Base-by-base conservation (phyloP, 2,797 vertebrate genomes). In the Paedocypris micromegethes region DNA sequence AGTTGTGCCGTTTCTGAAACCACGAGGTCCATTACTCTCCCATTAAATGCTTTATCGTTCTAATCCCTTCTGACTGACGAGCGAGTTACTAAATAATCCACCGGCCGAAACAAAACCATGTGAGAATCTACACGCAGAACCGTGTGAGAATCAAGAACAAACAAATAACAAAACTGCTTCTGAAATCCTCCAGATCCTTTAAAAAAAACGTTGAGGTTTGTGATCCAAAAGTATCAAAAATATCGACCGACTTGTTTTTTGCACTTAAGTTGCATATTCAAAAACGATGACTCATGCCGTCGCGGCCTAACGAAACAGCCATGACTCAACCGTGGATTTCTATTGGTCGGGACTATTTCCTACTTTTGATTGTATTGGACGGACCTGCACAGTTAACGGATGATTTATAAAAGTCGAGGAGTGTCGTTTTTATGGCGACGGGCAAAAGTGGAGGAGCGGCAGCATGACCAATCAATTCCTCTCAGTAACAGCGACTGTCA, bases 401-500 rank as follows among this genome's bases (percentile, higher is more conserved):
- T 61, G 62, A 73, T 78, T 69, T 64, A 73, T 58, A 72, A 74
- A 78, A 74, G 72, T 65, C 75, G 75, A 52, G 56, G 64, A 51
- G 54, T 72, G 71, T 66, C 68, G 70, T 68, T 75, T 55, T 73
- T 72, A 63, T 71, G 63, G 67, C 54, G 72, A 75, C 60, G 47
- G 53, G 66, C 77, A 83, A 83, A 79, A 79, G 76, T 80, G 73
- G 47, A 55, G 61, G 77, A 75, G 72, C 68, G 66, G 58, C 53
- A 57, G 71, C 69, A 63, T 50, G 46, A 56, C 49, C 58, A 79
- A 89, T 90, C 88, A 77, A 89, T 90, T 87, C 63, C 79, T 68
- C 77, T 79, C 83, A 77, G 85, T 83, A 86, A 83, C 72, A 62
- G 77, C 75, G 77, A 80, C 72, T 82, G 82, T 88, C 83, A 89